Conservation (phyloP, 2,797 vertebrate species). For the Anguilla marmorata region DNA sequence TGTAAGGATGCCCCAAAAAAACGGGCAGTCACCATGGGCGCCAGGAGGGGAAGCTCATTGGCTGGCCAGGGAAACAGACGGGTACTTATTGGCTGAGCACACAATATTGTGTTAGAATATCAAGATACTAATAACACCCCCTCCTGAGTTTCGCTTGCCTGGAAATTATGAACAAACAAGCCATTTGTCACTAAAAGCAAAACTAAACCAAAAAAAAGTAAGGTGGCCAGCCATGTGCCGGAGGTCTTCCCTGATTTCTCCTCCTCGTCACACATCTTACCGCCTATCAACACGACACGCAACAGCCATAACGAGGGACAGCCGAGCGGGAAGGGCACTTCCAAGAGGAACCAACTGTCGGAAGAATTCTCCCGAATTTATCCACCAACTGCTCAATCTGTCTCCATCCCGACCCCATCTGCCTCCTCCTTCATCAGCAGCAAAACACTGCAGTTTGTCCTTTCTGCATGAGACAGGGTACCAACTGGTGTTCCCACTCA, state of each 20-base stretch:
- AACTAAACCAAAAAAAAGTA: background rate
- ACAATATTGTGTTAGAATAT: background rate
- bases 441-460: background rate
- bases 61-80: background rate
- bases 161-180: background rate
- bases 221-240: background rate
- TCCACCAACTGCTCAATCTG: background rate
- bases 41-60: background rate
- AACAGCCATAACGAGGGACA: background rate
- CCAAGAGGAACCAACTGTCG: constrained; percentile 1
- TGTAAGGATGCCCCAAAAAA: background rate
- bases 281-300: background rate
- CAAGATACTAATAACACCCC: background rate
- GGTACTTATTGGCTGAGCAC: background rate
- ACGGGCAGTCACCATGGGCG: background rate
- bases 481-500: background rate
- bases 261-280: background rate
- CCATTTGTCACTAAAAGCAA: background rate
- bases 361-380: background rate
- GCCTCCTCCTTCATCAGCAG: background rate
- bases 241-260: background rate
- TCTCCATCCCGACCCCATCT: background rate
- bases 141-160: background rate
- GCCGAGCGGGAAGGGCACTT: background rate
- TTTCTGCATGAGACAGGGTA: background rate